phyloP scores from a whole-genome alignment of 2,113 vertebrate species.

The Rissa tridactyla region DNA sequence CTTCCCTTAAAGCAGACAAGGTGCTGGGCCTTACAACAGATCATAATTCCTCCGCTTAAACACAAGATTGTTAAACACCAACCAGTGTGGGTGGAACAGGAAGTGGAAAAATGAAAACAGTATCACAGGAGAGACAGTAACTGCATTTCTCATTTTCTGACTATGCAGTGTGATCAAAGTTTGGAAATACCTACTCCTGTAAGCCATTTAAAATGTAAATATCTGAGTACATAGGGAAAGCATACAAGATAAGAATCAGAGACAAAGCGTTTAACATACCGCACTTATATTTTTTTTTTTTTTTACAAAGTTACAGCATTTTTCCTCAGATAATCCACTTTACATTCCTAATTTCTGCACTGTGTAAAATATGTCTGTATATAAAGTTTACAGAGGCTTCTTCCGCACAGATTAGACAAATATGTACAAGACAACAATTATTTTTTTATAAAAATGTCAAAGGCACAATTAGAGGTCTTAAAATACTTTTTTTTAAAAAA shows the following conservation, averaged over 20 bases:
- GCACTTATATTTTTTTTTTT: neutral
- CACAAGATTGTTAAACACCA: neutral
- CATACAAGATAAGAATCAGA: neutral
- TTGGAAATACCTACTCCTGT: neutral
- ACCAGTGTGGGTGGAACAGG: neutral
- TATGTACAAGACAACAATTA: neutral
- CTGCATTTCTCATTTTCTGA: neutral
- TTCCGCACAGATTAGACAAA: neutral
- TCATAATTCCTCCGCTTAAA: neutral
- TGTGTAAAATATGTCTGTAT: neutral
- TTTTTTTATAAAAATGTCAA: conserved; percentile 13
- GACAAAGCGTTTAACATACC: neutral
- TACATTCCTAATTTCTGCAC: neutral
- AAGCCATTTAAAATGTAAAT: neutral
- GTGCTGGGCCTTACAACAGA: neutral
- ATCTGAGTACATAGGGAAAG: neutral
- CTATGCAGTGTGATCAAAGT: neutral
- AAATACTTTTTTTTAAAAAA: neutral
- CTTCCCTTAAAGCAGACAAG: neutral
- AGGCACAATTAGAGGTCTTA: neutral
- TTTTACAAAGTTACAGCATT: conserved; percentile 25
- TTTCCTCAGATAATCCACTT: neutral
- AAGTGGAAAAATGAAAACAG: neutral
- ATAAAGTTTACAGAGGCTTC: neutral
- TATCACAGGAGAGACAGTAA: neutral